A percentile compares a stretch with the other conserved stretches of the same genome.
These are phyloP conservation scores for Pogonognathellus flavescens DNA, from an alignment of 1,140 invertebrate species.

Conservation along the genomic window DNA sequence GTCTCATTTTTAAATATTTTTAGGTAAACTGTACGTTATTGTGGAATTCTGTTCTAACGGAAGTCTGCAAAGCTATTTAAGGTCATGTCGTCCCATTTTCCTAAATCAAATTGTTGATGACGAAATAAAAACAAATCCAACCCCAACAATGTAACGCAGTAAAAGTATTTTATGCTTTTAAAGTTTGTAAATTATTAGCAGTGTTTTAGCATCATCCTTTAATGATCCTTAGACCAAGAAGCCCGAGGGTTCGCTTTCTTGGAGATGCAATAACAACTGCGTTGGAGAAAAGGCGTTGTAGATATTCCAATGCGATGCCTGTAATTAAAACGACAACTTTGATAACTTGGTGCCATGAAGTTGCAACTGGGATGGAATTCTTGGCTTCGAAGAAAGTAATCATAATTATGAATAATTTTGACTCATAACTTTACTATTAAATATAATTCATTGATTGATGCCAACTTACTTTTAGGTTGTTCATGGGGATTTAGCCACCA, in stretches of 20 bases:
- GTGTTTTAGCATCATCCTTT: neutral
- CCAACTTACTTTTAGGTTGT: conserved; percentile 55
- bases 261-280: neutral
- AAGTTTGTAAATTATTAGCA: neutral
- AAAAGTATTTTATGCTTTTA: too few relatives aligned
- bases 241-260: neutral
- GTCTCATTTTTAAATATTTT: too few relatives aligned
- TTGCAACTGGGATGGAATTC: conserved; percentile 62
- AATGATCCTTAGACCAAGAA: neutral
- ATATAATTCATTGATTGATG: too few relatives aligned
- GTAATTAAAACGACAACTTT: neutral
- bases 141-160: too few relatives aligned
- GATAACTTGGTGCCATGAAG: conserved; percentile 35
- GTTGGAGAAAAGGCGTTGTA: neutral
- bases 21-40: conserved; percentile 29
- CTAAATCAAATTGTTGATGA: conserved; percentile 17
- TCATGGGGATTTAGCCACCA: conserved; percentile 55
- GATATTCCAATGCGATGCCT: neutral
- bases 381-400: conserved; percentile 60
- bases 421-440: too few relatives aligned
- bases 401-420: too few relatives aligned
- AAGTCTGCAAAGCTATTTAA: conserved; percentile 30
- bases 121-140: neutral
- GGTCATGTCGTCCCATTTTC: neutral
- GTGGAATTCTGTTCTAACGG: conserved; percentile 54